Evolutionary conservation across 2,113 vertebrate genomes (phyloP).

Genomic region (Seriola aureovittata): DNA sequence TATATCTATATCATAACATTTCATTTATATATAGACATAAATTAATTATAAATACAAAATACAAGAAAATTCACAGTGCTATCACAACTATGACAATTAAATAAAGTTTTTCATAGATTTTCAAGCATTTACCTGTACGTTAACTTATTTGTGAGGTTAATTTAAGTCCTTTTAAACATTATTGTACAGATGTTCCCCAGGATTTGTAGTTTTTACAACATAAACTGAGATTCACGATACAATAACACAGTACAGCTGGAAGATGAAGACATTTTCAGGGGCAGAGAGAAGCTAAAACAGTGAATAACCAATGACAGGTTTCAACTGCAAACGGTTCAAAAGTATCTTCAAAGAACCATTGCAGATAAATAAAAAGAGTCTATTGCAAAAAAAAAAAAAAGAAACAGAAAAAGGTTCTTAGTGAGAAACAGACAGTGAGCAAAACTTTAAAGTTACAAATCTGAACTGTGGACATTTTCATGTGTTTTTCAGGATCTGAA

Average conservation of each 20-base stretch:
- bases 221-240: background rate
- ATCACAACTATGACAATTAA: too few species aligned
- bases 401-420: background rate
- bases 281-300: background rate
- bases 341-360: background rate
- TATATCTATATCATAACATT: too few species aligned
- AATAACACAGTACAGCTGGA: background rate
- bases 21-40: too few species aligned
- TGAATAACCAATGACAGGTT: background rate
- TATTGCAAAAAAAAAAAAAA: background rate
- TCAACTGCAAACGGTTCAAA: background rate
- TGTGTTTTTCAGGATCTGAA: background rate
- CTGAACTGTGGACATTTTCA: background rate
- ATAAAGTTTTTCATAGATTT: too few species aligned
- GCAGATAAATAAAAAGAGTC: background rate
- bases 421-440: background rate
- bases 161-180: background rate
- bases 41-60: too few species aligned
- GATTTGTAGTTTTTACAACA: background rate
- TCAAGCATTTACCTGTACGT: too few species aligned
- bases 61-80: too few species aligned
- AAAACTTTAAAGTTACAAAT: background rate
- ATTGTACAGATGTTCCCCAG: background rate
- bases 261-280: background rate
- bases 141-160: too few species aligned